A percentile compares a stretch with the other conserved stretches of the same genome.
These are phyloP conservation scores for Dynastes tityus DNA, from an alignment of 2,888 invertebrate genomes.

Conservation along the genomic window DNA sequence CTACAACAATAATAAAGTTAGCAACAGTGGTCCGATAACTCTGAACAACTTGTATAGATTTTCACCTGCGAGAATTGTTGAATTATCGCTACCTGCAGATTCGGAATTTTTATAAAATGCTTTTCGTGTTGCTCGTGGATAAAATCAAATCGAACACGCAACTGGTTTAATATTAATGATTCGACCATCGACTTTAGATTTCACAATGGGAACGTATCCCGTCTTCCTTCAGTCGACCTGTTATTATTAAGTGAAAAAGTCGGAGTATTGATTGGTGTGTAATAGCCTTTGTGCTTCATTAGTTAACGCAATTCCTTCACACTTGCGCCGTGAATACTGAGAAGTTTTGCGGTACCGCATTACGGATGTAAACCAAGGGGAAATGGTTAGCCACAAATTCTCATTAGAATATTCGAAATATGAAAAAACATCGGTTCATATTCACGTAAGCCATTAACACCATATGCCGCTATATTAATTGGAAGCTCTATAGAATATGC, in stretches of 20 bases:
- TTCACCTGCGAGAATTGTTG: slow-evolving; percentile 23
- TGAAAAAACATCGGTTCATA: neutral
- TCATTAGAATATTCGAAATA: slow-evolving; percentile 6
- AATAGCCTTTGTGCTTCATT: slow-evolving; percentile 9
- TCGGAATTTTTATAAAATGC: slow-evolving; percentile 17
- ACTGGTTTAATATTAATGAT: slow-evolving; percentile 24
- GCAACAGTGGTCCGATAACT: too few relatives aligned
- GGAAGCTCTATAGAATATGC: neutral
- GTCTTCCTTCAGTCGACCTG: neutral
- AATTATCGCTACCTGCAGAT: slow-evolving; percentile 1
- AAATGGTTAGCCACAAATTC: slow-evolving; percentile 2
- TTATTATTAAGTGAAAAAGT: slow-evolving; percentile 13
- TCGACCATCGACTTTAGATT: neutral
- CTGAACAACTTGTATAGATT: neutral
- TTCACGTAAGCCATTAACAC: neutral
- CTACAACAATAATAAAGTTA: too few relatives aligned
- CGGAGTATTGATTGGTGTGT: slow-evolving; percentile 1
- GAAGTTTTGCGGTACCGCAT: slow-evolving; percentile 18
- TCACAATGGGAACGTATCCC: neutral
- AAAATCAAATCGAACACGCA: slow-evolving; percentile 5
- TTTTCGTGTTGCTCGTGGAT: slow-evolving; percentile 20
- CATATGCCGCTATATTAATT: neutral
- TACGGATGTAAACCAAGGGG: neutral
- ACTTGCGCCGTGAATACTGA: slow-evolving; percentile 9
- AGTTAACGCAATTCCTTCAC: neutral